Evolutionary conservation across 2,797 vertebrate species (phyloP).

Genomic region (Platyrinchus mystaceus): DNA sequence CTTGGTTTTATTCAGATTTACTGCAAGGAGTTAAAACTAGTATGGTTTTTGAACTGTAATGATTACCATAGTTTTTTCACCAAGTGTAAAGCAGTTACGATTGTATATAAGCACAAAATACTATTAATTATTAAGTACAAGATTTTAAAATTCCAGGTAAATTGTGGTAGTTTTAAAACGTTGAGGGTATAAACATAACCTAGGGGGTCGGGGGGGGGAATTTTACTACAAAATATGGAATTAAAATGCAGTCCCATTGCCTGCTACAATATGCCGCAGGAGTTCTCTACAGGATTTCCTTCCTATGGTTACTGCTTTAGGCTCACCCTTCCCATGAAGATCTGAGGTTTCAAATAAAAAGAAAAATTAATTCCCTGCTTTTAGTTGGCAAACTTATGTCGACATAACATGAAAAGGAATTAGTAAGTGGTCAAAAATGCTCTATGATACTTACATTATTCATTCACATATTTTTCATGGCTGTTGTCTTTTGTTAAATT

Average conservation of each 20-base stretch:
- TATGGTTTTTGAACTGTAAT: neutral
- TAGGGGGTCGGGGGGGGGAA: fast-evolving
- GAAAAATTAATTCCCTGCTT: neutral
- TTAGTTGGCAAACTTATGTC: conserved; percentile 21
- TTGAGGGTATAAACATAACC: neutral
- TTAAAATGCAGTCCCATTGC: neutral
- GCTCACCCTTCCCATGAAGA: neutral
- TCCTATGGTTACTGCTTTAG: conserved; percentile 17
- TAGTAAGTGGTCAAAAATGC: neutral
- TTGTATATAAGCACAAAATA: neutral
- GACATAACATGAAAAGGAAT: conserved; percentile 28
- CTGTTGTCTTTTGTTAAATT: neutral
- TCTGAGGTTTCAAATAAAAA: conserved; percentile 25
- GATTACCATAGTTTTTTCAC: neutral
- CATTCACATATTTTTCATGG: neutral
- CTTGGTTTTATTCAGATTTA: neutral
- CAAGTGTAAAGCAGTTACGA: neutral
- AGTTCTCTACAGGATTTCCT: neutral
- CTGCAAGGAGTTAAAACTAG: neutral
- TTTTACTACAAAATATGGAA: neutral
- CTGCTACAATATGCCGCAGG: neutral
- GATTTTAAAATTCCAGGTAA: neutral
- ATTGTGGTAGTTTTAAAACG: neutral
- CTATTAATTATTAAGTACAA: neutral
- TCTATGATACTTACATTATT: neutral